Evolutionary conservation across 2,888 invertebrate species (phyloP).

Genomic region (Epirrhoe alternata): DNA sequence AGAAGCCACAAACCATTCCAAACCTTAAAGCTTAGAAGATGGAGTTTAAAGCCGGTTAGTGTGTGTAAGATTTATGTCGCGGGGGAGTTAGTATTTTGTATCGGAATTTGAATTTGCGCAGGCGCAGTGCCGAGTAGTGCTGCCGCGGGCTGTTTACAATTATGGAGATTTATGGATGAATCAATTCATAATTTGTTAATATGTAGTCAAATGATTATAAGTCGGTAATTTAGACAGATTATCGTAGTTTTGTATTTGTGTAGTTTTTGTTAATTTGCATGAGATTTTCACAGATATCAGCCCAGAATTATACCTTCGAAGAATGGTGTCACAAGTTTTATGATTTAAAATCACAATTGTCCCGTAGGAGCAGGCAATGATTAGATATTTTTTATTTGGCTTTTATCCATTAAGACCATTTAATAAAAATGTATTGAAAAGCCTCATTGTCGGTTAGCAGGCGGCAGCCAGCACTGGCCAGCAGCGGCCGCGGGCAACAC

Average conservation of each 20-base stretch:
- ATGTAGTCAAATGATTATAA: background rate
- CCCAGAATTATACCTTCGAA: too few species aligned
- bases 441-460: background rate
- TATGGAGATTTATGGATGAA: constrained; percentile 35
- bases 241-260: background rate
- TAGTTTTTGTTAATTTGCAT: too few species aligned
- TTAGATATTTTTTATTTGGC: background rate
- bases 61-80: constrained; percentile 61
- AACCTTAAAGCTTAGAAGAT: constrained; percentile 37
- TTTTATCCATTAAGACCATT: too few species aligned
- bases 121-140: constrained; percentile 41
- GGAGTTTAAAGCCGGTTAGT: constrained; percentile 39
- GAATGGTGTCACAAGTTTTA: too few species aligned
- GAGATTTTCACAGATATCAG: too few species aligned
- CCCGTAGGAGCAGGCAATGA: too few species aligned
- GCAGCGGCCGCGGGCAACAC: constrained; percentile 22
- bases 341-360: too few species aligned
- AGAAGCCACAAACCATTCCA: constrained; percentile 35
- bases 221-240: background rate
- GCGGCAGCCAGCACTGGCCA: background rate
- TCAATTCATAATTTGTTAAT: constrained; percentile 23
- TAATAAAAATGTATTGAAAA: background rate
- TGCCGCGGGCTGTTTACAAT: constrained; percentile 40
- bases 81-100: constrained; percentile 67
- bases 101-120: constrained; percentile 73